Percentiles rank a stretch among this genome's conserved stretches.
Conservation (phyloP, 2,888 invertebrate genomes). For the Barypeithes pellucidus region DNA sequence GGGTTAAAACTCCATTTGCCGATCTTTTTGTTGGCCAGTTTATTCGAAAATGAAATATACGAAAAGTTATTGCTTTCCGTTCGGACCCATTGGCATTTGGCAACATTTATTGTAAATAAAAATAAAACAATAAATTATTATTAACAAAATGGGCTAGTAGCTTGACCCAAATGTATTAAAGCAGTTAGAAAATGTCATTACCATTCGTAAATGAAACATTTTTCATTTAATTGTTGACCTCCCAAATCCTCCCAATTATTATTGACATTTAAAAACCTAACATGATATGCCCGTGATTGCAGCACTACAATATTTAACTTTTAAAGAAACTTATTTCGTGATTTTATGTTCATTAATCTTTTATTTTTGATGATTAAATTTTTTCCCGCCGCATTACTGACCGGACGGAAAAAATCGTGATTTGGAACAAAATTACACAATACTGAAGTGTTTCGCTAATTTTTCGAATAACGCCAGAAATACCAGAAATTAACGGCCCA, state of each 20-base stretch:
- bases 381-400: background rate
- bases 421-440: background rate
- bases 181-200: conserved; percentile 7
- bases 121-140: too few species aligned
- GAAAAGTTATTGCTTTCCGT: too few species aligned
- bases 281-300: background rate
- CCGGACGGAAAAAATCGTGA: background rate
- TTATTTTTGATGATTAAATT: conserved; percentile 1
- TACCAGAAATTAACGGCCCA: background rate
- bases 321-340: conserved; percentile 5
- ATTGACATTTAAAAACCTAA: background rate
- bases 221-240: background rate
- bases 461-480: background rate
- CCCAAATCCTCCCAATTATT: background rate
- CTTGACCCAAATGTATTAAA: background rate
- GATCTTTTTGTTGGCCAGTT: too few species aligned
- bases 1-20: too few species aligned
- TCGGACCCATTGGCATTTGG: too few species aligned
- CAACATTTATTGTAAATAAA: too few species aligned
- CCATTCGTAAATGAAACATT: background rate
- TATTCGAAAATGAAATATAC: too few species aligned
- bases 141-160: background rate
- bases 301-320: background rate
- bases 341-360: background rate
- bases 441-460: background rate